Base-by-base conservation (phyloP, 2,113 vertebrate species). In the Amphiprion percula region DNA sequence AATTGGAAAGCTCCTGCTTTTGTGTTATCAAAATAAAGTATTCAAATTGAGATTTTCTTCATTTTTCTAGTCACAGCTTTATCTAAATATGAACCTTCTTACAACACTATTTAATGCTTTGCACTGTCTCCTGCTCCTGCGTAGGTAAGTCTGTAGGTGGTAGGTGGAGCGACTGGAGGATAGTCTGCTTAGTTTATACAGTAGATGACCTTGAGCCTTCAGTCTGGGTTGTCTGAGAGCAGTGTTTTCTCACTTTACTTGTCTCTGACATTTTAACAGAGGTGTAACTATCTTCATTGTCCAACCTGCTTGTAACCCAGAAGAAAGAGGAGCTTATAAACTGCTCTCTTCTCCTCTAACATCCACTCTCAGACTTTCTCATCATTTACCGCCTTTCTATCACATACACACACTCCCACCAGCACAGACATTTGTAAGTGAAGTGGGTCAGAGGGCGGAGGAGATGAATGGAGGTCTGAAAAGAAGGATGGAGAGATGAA, bases 361-460 rank as follows among this genome's bases (percentile, higher is more conserved):
- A 50, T 60, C 65, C 68, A 46, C 39, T 28, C 73, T 74, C 54
- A 55, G 30, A 59, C 37, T 62, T 67, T 77, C 62, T 69, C 80
- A 74, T 82, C 54, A 44, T 26, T 77, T 69, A 73, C 61, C 4
- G 33, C 50, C 60, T 46, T 55, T 68, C 53, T 74, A 68, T 81
- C 46, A 63, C 41, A 55, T 14, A 19, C 50, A 67, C 80, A 81
- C 65, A 73, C 68, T 71, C 79, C 68, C 85, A 82, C 82, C 72
- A 72, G 52, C 79, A 75, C 77, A 76, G 87, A 88, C 87, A 63
- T 89, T 83, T 83, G 83, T 83, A 79, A 91, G 88, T 92, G 91
- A 92, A 93, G 75, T 92, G 80, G 92, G 92, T 93, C 92, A 93
- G 87, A 90, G 91, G 88, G 86, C 10, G 73, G 74, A 86, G 76